Base-by-base conservation (phyloP, 2,113 vertebrate genomes). In the Colaptes auratus region DNA sequence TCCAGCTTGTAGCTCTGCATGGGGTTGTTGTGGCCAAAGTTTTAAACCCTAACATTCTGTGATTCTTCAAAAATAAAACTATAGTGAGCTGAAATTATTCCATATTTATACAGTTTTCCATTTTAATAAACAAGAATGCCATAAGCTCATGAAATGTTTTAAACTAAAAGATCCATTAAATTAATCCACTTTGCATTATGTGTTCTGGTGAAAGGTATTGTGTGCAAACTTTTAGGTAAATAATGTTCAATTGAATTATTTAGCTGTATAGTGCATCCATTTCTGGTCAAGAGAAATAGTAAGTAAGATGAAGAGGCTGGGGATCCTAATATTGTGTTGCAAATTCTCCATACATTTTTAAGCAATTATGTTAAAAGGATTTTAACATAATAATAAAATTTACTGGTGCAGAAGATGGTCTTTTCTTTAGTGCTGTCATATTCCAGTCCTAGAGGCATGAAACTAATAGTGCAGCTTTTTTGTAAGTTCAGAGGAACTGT, bases 81-180 rank as follows among this genome's bases (percentile, higher is more conserved):
- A 91, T 36, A 64, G 46, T 91, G 83, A 94, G 79, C 33, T 84
- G 36, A 89, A 69, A 15, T 84, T 93, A 82, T 33, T 92, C 52
- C 24, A 44, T 93, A 86, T 93, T 90, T 93, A 78, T 91, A 71
- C 61, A 30, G 65, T 63, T 94, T 89, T 92, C 16, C 92, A 94
- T 92, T 95, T 83, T 88, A 96, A 94, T 89, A 77, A 93, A 78
- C 20, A 70, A 35, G 20, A 90, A 82, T 76, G 21, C 8, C 21
- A 7, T 44, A 88, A 17, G 2, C 61, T 69, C 33, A 87, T 92
- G 44, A 96, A 93, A 55, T 44, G 90, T 94, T 93, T 86, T 82
- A 93, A 96, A 79, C 20, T 16, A 39, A 70, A 95, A 55, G 58
- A 87, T 52, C 4, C 90, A 81, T 89, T 88, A 92, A 20, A 89